Percentiles rank a stretch among this genome's conserved stretches.
Conservation (phyloP, 2,797 vertebrate species). For the Lerista edwardsae region DNA sequence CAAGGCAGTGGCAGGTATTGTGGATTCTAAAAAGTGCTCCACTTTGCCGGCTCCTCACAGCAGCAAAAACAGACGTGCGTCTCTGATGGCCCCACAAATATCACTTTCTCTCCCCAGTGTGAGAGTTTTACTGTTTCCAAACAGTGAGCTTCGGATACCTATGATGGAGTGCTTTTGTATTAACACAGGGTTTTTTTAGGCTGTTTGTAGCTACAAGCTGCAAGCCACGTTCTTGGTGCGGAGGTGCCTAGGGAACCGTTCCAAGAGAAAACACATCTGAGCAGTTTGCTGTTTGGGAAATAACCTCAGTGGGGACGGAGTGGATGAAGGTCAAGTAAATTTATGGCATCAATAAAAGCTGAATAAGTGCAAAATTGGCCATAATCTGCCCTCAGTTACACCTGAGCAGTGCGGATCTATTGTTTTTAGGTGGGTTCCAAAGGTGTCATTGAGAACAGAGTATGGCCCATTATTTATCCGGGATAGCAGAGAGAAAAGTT, state of each 20-base stretch:
- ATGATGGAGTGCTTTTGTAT: conserved; percentile 65
- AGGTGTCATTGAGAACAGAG: conserved; percentile 45
- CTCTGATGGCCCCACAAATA: conserved; percentile 38
- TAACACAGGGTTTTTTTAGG: conserved; percentile 32
- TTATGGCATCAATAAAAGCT: conserved; percentile 60
- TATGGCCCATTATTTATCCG: conserved; percentile 33
- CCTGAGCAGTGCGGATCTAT: conserved; percentile 41
- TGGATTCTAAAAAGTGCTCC: conserved; percentile 1
- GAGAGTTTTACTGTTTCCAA: conserved; percentile 41
- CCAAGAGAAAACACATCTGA: conserved; percentile 42
- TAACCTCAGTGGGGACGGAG: conserved; percentile 51
- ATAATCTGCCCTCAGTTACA: conserved; percentile 47
- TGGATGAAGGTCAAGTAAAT: conserved; percentile 62
- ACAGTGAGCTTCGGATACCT: conserved; percentile 51
- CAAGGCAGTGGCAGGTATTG: conserved; percentile 59
- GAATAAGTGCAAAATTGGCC: conserved; percentile 49
- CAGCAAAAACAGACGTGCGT: conserved; percentile 22
- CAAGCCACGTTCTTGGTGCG: conserved; percentile 65
- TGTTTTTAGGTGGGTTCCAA: conserved; percentile 39
- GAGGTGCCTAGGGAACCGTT: conserved; percentile 55
- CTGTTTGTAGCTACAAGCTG: conserved; percentile 55
- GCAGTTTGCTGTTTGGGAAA: conserved; percentile 47
- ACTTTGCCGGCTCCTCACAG: conserved; percentile 42
- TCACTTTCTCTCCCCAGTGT: conserved; percentile 35
- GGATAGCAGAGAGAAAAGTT: conserved; percentile 38